Evolutionary conservation across 2,113 vertebrate species (phyloP).

Genomic region (Antennarius striatus): DNA sequence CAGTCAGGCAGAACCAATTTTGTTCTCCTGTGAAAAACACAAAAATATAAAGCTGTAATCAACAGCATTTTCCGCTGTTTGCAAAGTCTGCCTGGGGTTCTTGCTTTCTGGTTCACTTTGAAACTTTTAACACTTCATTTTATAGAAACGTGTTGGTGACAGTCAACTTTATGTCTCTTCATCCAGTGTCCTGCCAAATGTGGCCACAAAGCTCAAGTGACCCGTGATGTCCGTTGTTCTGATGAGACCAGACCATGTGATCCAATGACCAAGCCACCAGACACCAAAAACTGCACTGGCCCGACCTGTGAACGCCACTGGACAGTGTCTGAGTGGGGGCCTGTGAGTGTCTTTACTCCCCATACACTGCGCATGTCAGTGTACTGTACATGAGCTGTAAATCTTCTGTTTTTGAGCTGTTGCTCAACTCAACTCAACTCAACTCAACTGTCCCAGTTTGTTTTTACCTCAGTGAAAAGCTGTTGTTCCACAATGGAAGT

Average conservation of each 20-base stretch:
- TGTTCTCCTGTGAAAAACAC: too few relatives aligned
- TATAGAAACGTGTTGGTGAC: not conserved
- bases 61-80: too few relatives aligned
- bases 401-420: not conserved
- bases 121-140: not conserved
- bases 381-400: not conserved
- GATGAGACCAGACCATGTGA: constrained; percentile 90
- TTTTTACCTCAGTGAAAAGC: not conserved
- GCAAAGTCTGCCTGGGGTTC: too few relatives aligned
- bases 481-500: constrained; percentile 14
- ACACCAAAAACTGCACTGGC: constrained; percentile 90
- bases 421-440: too few relatives aligned
- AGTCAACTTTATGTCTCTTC: not conserved
- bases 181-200: constrained; percentile 90
- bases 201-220: constrained; percentile 86
- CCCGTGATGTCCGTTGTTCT: constrained; percentile 91
- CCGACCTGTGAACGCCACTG: constrained; percentile 93
- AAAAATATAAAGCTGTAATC: too few relatives aligned
- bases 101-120: not conserved
- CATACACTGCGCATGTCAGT: not conserved
- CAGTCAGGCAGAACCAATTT: too few relatives aligned
- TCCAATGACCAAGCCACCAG: constrained; percentile 78
- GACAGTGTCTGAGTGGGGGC: constrained; percentile 96
- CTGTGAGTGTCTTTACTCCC: constrained; percentile 79
- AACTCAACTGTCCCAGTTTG: not conserved